Conservation (phyloP, 2,888 invertebrate genomes). For the Nycteola revayana region DNA sequence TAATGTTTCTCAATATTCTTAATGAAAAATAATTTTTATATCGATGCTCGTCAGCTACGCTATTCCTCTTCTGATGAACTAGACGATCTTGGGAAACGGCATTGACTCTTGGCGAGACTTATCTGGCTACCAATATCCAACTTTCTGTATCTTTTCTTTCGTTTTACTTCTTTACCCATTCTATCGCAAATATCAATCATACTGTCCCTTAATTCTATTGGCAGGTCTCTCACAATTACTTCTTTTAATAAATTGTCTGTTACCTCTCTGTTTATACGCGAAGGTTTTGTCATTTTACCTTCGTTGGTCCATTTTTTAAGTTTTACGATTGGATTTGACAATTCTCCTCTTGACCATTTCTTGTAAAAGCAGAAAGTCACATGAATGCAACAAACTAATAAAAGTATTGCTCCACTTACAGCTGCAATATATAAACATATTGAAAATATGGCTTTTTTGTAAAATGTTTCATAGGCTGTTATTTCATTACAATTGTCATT, state of each 20-base stretch:
- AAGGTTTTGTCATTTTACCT: slow-evolving; percentile 7
- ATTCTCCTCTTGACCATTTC: slow-evolving; percentile 35
- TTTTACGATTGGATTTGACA: slow-evolving; percentile 20
- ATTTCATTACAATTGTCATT: slow-evolving; percentile 35
- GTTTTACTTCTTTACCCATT: slow-evolving; percentile 43
- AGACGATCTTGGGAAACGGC: slow-evolving; percentile 10
- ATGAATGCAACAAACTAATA: slow-evolving; percentile 41
- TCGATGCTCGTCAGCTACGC: too few relatives aligned
- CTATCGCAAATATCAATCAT: slow-evolving; percentile 52
- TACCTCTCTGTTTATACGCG: slow-evolving; percentile 36
- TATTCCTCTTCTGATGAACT: slow-evolving; percentile 2
- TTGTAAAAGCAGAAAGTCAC: slow-evolving; percentile 32
- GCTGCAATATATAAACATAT: slow-evolving; percentile 44
- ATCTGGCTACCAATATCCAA: slow-evolving; percentile 33
- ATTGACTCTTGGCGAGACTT: slow-evolving; percentile 12
- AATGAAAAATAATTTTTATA: too few relatives aligned
- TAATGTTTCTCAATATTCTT: too few relatives aligned
- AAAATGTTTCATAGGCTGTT: slow-evolving; percentile 39
- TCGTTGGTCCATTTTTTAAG: slow-evolving; percentile 22
- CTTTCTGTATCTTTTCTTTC: slow-evolving; percentile 49
- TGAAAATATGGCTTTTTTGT: slow-evolving; percentile 41
- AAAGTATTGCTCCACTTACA: slow-evolving; percentile 39
- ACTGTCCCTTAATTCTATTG: slow-evolving; percentile 54
- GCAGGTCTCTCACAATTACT: slow-evolving; percentile 55
- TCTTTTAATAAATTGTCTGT: slow-evolving; percentile 53